Base-by-base conservation (phyloP, 2,113 vertebrate species). In the Bufo bufo region DNA sequence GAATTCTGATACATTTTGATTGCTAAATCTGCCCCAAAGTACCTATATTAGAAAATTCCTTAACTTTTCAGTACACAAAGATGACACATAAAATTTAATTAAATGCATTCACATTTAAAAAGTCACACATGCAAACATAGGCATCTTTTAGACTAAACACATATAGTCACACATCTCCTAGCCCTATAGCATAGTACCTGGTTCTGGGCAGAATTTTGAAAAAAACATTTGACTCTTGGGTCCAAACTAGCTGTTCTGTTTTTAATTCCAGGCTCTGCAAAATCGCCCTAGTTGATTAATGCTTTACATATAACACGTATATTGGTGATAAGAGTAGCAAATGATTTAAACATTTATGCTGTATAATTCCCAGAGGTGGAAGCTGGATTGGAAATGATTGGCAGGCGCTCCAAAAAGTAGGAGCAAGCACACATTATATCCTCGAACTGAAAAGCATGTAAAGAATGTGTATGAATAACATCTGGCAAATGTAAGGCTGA, bases 401-500 rank as follows among this genome's bases (percentile, higher is more conserved):
- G 43, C 74, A 89, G 79, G 16, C 49, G 58, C 49, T 69, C 8
- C 14, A n/a, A 69, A 84, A 89, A 77, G 74, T 71, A 90, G 43
- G 87, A 72, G 82, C 72, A 78, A 78, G 87, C 72, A 66, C 58
- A 56, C 63, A n/a, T 83, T 90, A 83, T 80, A 87, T 77, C 80
- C 89, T 85, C 84, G 90, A 89, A 90, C 45, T 65, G 85, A 85
- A 14, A 63, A 89, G 88, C 13, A 80, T 23, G 79, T 9, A 63
- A 65, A 89, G 78, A 80, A 89, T 89, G 43, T 84, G 72, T 58
- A 87, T 66, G 72, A 85, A 58, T 0, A 56, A 90, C 75, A 87
- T 88, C 49, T 90, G 66, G 89, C 16, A 54, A 69, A 78, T 14
- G 7, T 86, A 90, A 91, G 88, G 91, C 85, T 82, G 13, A 87